These are phyloP conservation scores for Antennarius maculatus DNA, from an alignment of 2,797 vertebrate species.

Conservation along the genomic window DNA sequence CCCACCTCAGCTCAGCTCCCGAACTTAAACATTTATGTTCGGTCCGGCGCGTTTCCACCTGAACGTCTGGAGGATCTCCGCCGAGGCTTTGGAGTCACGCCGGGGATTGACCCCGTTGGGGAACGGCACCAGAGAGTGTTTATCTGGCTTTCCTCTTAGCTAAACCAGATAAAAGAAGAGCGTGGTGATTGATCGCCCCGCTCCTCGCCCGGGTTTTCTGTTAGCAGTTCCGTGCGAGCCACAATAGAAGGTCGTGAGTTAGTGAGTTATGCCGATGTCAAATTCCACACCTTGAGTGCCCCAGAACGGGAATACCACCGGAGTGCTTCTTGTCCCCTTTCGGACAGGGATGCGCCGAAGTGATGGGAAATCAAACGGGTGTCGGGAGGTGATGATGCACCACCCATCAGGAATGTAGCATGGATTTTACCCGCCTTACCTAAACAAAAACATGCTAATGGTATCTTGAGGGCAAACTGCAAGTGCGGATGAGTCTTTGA, in stretches of 20 bases:
- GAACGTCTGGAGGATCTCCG: constrained; percentile 65
- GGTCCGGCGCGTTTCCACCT: constrained; percentile 42
- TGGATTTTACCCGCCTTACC: background rate
- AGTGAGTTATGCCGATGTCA: constrained; percentile 58
- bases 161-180: constrained; percentile 74
- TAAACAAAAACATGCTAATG: constrained; percentile 1
- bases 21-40: constrained; percentile 78
- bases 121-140: constrained; percentile 64
- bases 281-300: constrained; percentile 74
- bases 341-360: background rate
- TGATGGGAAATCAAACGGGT: background rate
- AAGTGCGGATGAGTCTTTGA: constrained; percentile 28
- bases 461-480: constrained; percentile 21
- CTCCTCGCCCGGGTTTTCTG: constrained; percentile 56
- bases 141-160: constrained; percentile 73
- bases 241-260: constrained; percentile 63
- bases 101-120: constrained; percentile 67
- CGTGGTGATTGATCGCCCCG: constrained; percentile 63
- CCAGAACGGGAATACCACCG: constrained; percentile 27
- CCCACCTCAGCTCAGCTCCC: constrained; percentile 37
- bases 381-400: background rate
- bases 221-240: constrained; percentile 67
- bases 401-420: background rate
- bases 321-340: constrained; percentile 31
- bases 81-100: constrained; percentile 58